A percentile compares a stretch with the other conserved stretches of the same genome.
These are phyloP conservation scores for Hipposideros larvatus DNA, from an alignment of 2,797 vertebrate genomes.

Conservation along the genomic window DNA sequence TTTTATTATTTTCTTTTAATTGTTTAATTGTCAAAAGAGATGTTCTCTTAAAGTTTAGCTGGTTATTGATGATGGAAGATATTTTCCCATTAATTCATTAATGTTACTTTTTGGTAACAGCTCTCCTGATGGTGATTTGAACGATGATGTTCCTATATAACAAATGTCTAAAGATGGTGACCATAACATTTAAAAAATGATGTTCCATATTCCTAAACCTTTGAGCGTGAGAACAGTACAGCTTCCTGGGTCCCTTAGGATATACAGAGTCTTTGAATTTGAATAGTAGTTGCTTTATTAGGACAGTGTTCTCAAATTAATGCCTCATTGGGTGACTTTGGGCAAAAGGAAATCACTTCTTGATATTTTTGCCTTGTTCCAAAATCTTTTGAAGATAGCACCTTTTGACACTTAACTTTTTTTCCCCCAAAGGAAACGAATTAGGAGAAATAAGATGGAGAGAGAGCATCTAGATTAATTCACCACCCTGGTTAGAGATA, in stretches of 20 bases:
- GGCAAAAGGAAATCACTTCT: background rate
- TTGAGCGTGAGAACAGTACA: background rate
- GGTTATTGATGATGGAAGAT: slow-evolving; percentile 3
- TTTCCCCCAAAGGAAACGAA: background rate
- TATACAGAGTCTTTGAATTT: slow-evolving; percentile 35
- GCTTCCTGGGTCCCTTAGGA: background rate
- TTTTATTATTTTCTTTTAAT: background rate
- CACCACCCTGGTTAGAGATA: slow-evolving; percentile 28
- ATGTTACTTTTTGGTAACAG: background rate
- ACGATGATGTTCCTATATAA: background rate
- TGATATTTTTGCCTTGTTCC: background rate
- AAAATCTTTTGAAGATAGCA: slow-evolving; percentile 17
- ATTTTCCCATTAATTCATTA: slow-evolving; percentile 17
- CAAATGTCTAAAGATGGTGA: background rate
- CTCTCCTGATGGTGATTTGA: background rate
- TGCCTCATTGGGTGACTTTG: background rate
- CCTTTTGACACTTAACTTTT: background rate
- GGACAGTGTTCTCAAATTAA: background rate
- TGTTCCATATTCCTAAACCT: background rate
- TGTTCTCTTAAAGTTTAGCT: slow-evolving; percentile 15
- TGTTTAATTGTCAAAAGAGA: slow-evolving; percentile 38
- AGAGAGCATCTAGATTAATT: background rate
- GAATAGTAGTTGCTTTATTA: background rate
- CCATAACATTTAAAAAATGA: background rate
- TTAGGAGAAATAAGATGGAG: background rate